Base-by-base conservation (phyloP, 1,140 invertebrate species). In the Conus ventricosus region DNA sequence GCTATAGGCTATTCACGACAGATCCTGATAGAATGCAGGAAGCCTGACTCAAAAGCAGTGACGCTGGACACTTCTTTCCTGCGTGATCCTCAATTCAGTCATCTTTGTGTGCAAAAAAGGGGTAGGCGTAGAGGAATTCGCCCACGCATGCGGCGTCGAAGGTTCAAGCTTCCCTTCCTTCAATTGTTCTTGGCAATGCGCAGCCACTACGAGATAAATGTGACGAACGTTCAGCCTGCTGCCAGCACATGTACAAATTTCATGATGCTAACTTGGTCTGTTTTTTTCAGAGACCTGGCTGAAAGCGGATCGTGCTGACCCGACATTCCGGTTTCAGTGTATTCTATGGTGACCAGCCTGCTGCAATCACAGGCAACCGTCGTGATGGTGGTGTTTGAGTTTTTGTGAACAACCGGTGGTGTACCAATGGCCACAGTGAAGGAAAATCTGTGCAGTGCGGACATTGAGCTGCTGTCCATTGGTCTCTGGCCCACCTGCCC, bases 281-380 rank as follows among this genome's bases (percentile, higher is more conserved):
- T 23, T 84, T 54, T 84, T 54, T 5, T 39, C 82, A 55, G 82
- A 84, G 57, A 84, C 53, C 5, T 84, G 82, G 53, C 53, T 84
- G 39, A 84, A 13, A 10, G 82, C 4, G 20, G 67, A 84, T 20
- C 5, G 55, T 0, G 7, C 27, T 78, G 76, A 39, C 17, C 82
- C 7, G 39, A n/a, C 10, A 3, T 63, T 13, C 82, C 6, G 54
- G 54, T 53, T 84, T 84, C 53, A 84, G 13, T 11, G 23, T 55
- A 13, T 11, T 55, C 25, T 6, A 53, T 23, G 11, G 23, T 10
- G 82, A 55, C 53, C n/a, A 53, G 10, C 55, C 82, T 7, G n/a
- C 39, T n/a, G 53, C 54, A 25, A 55, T 8, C 51, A 84, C 82
- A 84, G 82, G 82, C 39, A 84, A 84, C 13, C 11, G 54, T 53